Base-by-base conservation (phyloP, 2,113 vertebrate species). In the Cygnus buccinator region DNA sequence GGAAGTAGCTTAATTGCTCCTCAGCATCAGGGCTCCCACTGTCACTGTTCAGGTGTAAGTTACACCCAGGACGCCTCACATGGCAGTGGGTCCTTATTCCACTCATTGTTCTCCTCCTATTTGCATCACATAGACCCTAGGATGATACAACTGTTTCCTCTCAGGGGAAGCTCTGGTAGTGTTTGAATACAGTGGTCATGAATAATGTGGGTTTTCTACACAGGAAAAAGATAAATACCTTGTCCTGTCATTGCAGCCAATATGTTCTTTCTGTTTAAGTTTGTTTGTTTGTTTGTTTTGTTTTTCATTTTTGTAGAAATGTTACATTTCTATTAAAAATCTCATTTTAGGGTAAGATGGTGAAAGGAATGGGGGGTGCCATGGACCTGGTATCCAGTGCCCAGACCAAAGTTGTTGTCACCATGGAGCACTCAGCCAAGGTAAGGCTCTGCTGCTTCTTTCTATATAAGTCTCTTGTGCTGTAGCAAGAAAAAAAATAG, bases 401-500 rank as follows among this genome's bases (percentile, higher is more conserved):
- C 5, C 98, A 98, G 97, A 99, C 99, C 65, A 99, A 99, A 97
- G 99, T 99, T 66, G 99, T 99, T 75, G 99, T 99, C 86, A 99
- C 99, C 50, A 99, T 99, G 99, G 99, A 99, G 67, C 99, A 99
- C 89, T 99, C 99, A 5, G 99, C 99, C 57, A 99, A 99, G 99
- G 99, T 99, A 95, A 97, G 17, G 1, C 25, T 33, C 44, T 68
- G 6, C 12, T 1, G 1, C 43, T 68, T 80, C 41, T 80, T 74
- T 65, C 26, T 65, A 67, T 39, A 7, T 39, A 37, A 62, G 17
- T 59, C 21, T 33, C 35, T 73, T 77, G 18, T 59, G 13, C 16
- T 80, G 5, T 59, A 78, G 3, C 6, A 20, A 61, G 65, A 46
- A n/a, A 44, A 33, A 61, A 12, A 31, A 8, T 3, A 12, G 4